These are phyloP conservation scores for Drosophila rubida DNA, from an alignment of 2,888 invertebrate species.

Conservation along the genomic window DNA sequence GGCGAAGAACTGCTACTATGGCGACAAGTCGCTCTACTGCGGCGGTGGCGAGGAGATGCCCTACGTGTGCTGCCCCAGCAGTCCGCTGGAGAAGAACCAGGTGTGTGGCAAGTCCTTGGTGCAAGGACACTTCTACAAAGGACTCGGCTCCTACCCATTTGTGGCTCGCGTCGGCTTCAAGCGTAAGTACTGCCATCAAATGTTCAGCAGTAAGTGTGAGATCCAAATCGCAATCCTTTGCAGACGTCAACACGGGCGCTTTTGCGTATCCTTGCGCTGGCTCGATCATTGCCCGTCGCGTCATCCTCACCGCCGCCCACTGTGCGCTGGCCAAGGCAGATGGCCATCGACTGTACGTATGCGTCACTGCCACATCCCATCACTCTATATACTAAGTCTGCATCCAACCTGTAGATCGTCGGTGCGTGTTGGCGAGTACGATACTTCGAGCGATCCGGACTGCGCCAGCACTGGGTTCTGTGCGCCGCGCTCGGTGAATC, in stretches of 20 bases:
- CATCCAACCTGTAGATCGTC: slow-evolving; percentile 86
- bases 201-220: no score
- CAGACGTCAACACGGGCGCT: slow-evolving; percentile 89
- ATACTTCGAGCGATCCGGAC: slow-evolving; percentile 90
- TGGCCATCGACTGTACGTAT: slow-evolving; percentile 90
- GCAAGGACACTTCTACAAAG: slow-evolving; percentile 88
- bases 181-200: slow-evolving; percentile 86
- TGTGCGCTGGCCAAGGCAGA: slow-evolving; percentile 92
- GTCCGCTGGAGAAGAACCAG: slow-evolving; percentile 85
- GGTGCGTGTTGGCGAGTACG: slow-evolving; percentile 91
- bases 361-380: neutral
- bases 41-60: slow-evolving; percentile 84
- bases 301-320: slow-evolving; percentile 91
- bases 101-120: slow-evolving; percentile 89
- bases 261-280: slow-evolving; percentile 92
- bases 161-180: slow-evolving; percentile 91
- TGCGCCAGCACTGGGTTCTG: slow-evolving; percentile 90
- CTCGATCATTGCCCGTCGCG: slow-evolving; percentile 88
- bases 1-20: slow-evolving; percentile 84
- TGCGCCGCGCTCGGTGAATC: slow-evolving; percentile 89
- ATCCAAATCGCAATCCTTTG: no score
- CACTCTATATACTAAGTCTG: slow-evolving; percentile 2
- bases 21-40: slow-evolving; percentile 84
- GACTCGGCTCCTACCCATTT: slow-evolving; percentile 91
- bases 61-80: slow-evolving; percentile 84